Evolutionary conservation across 2,113 vertebrate genomes (phyloP), one percentile per base, ranked within the genome.

Genomic region (Motacilla alba): DNA sequence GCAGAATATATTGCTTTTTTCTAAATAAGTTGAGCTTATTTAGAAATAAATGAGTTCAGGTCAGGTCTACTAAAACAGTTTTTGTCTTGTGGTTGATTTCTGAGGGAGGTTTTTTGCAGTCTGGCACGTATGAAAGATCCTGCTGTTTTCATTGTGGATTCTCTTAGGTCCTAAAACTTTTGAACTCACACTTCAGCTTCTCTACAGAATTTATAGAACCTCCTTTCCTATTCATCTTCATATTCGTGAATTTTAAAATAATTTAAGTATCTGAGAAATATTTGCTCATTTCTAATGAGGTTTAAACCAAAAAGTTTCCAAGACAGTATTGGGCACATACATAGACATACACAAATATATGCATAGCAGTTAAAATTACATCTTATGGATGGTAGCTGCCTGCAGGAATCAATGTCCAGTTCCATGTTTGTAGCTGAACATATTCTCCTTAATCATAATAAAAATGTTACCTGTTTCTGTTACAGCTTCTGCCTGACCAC

Each of bases 371-470:
- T 92, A 44, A 88, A 80, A 63, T 56, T 6, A 28, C 19, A 9
- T 9, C 0, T 50, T 4, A 1, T 62, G 55, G n/a, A 43, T n/a
- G 63, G 55, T 24, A 59, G 35, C 50, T 93, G 75, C 85, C 82
- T 88, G 60, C 60, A 96, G 80, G 60, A 91, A 81, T 63, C 17
- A 31, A 82, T 83, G 69, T 86, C 93, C 85, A 44, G 68, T 86
- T 77, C 31, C 35, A 33, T 75, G 47, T 90, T 68, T 91, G 79
- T 94, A 78, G 56, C 64, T 86, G 80, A 88, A 92, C 2, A 1
- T 77, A 83, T 67, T 93, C 64, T 88, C 35, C 75, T 83, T 88
- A 94, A 89, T 96, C 90, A 90, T 53, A 92, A 93, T 86, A 81
- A 90, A 92, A 86, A 68, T 63, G 16, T 47, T 70, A 83, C 92